A percentile compares a stretch with the other conserved stretches of the same genome.
Conservation (phyloP, 2,797 vertebrate species). For the Sebastes glaucus region DNA sequence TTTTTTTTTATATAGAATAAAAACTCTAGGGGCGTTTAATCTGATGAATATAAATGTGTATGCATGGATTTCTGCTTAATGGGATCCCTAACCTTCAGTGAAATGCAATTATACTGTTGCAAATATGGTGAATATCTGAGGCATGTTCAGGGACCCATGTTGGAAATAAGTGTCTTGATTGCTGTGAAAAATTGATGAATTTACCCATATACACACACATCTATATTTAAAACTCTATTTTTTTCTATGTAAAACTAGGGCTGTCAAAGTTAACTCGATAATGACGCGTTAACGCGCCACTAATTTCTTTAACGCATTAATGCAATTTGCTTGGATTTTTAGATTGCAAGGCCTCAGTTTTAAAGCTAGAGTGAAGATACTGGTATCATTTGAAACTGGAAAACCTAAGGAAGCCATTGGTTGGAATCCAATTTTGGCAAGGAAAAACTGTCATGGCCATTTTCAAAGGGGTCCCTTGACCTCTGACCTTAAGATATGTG, state of each 20-base stretch:
- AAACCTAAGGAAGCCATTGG: no score
- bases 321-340: no score
- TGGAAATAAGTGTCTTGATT: neutral
- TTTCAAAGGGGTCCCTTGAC: no score
- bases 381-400: no score
- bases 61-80: conserved; percentile 43
- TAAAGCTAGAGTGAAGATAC: no score
- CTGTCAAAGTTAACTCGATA: no score
- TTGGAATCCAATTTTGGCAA: rapidly evolving
- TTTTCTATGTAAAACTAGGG: neutral
- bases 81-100: conserved; percentile 44
- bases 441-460: no score
- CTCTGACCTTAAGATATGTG: no score
- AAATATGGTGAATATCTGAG: conserved; percentile 42
- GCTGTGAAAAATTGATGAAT: neutral
- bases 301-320: no score
- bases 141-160: neutral
- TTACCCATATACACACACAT: neutral
- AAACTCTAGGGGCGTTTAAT: conserved; percentile 43
- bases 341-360: no score
- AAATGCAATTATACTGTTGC: conserved; percentile 52
- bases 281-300: no score
- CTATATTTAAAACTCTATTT: neutral
- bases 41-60: conserved; percentile 38
- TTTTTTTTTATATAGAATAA: conserved; percentile 6